A percentile compares a stretch with the other conserved stretches of the same genome.
Evolutionary conservation across 2,888 invertebrate species (phyloP).

Genomic region (Eurytoma californica): DNA sequence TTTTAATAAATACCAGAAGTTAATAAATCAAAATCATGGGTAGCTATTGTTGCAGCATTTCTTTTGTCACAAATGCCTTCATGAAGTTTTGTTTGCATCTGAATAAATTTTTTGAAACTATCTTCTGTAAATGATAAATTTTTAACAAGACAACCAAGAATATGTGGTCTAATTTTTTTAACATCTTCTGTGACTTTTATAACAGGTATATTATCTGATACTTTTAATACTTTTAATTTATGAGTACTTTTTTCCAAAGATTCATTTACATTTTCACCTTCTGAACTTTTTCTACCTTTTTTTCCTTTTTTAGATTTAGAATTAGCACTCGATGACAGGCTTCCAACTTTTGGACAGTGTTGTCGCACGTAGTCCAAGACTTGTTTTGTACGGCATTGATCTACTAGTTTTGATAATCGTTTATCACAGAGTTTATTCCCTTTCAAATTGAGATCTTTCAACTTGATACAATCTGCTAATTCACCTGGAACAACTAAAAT

Average conservation of each 20-base stretch:
- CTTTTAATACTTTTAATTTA: conserved; percentile 69
- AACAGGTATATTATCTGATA: conserved; percentile 75
- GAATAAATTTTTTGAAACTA: conserved; percentile 86
- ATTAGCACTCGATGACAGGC: conserved; percentile 56
- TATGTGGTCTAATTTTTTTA: conserved; percentile 81
- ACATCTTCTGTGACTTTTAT: conserved; percentile 79
- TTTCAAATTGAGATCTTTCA: conserved; percentile 87
- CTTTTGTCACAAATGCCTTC: conserved; percentile 87
- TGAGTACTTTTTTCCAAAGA: conserved; percentile 65
- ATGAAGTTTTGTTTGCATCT: conserved; percentile 86
- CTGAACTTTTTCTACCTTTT: conserved; percentile 65
- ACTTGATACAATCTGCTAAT: conserved; percentile 81
- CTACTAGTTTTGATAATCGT: conserved; percentile 84
- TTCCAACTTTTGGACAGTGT: conserved; percentile 77
- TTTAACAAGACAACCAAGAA: conserved; percentile 84
- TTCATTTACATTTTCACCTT: conserved; percentile 63
- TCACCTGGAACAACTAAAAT: conserved; percentile 80
- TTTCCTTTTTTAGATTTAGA: conserved; percentile 67
- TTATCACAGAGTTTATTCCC: conserved; percentile 86
- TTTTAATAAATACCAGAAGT: conserved; percentile 76
- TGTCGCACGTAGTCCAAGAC: conserved; percentile 86
- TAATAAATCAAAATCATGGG: conserved; percentile 85
- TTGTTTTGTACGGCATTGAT: conserved; percentile 85
- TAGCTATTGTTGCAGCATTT: conserved; percentile 87
- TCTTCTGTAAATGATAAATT: conserved; percentile 80